phyloP scores from a whole-genome alignment of 1,140 invertebrate species.

The Drosophila simulans region DNA sequence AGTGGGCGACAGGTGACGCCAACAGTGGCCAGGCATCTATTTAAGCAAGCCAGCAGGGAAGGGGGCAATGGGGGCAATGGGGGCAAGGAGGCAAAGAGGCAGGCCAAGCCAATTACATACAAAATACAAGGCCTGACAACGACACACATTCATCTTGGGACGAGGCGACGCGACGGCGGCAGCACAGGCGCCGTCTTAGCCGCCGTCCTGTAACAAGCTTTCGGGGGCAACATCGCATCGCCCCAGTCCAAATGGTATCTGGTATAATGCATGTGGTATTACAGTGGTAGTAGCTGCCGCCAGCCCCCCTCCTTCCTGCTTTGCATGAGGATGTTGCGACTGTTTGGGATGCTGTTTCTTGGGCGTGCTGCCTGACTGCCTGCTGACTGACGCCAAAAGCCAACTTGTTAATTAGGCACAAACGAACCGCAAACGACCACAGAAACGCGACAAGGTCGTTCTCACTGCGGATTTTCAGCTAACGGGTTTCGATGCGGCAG shows the following conservation, averaged over 20 bases:
- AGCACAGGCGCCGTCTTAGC: constrained; percentile 52
- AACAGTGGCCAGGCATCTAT: constrained; percentile 58
- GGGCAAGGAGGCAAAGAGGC: background rate
- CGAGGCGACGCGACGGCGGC: constrained; percentile 40
- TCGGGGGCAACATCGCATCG: constrained; percentile 50
- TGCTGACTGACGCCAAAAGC: constrained; percentile 55
- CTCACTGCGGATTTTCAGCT: constrained; percentile 15
- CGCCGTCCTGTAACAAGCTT: constrained; percentile 60
- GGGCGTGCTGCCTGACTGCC: constrained; percentile 42
- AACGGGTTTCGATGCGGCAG: constrained; percentile 18
- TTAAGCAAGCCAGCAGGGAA: constrained; percentile 34
- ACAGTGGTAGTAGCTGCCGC: background rate
- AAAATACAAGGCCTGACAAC: constrained; percentile 79
- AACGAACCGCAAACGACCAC: constrained; percentile 37
- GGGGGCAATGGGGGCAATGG: no score
- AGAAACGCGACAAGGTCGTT: constrained; percentile 50
- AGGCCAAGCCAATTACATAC: constrained; percentile 77
- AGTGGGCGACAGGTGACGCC: constrained; percentile 78
- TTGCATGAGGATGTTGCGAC: constrained; percentile 42
- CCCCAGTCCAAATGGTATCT: constrained; percentile 5
- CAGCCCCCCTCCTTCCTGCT: constrained; percentile 17
- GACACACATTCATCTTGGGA: constrained; percentile 77
- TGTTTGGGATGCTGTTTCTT: constrained; percentile 12
- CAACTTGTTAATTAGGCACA: constrained; percentile 75
- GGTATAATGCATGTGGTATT: background rate